Conservation (phyloP, 2,888 invertebrate genomes). For the Lithophane leautieri region DNA sequence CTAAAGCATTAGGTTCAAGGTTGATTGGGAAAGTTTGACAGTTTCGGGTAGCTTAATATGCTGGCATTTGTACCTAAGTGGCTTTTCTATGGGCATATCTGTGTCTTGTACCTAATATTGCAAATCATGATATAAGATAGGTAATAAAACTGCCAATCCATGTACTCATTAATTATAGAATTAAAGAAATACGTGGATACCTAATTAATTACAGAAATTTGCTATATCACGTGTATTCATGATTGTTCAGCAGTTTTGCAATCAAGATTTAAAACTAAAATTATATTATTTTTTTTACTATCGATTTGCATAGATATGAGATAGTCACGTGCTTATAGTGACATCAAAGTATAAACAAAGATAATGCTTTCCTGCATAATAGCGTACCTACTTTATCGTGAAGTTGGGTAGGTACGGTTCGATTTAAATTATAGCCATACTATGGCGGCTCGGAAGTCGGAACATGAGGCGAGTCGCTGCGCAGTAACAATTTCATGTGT, state of each 20-base stretch:
- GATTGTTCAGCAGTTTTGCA: slow-evolving; percentile 4
- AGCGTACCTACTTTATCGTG: not conserved
- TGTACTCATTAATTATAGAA: too few relatives aligned
- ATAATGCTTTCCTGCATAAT: not conserved
- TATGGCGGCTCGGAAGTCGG: too few relatives aligned
- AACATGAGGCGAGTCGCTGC: too few relatives aligned
- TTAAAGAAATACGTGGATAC: too few relatives aligned
- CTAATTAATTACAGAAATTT: not conserved
- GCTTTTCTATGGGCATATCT: too few relatives aligned
- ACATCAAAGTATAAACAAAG: not conserved
- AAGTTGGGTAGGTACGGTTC: not conserved
- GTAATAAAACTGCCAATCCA: not conserved
- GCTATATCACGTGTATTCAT: slow-evolving; percentile 4
- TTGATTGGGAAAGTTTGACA: too few relatives aligned
- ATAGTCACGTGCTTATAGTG: slow-evolving; percentile 6
- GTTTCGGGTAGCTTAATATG: too few relatives aligned
- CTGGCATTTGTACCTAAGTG: too few relatives aligned
- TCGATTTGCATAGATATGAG: not conserved
- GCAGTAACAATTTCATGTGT: too few relatives aligned
- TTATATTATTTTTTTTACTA: not conserved
- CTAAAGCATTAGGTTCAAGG: too few relatives aligned
- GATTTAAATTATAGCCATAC: too few relatives aligned
- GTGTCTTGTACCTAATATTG: not conserved
- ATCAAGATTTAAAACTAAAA: not conserved
- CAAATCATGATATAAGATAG: not conserved